These are phyloP conservation scores for Atherinomorus stipes DNA, from an alignment of 2,113 vertebrate species.

Conservation along the genomic window DNA sequence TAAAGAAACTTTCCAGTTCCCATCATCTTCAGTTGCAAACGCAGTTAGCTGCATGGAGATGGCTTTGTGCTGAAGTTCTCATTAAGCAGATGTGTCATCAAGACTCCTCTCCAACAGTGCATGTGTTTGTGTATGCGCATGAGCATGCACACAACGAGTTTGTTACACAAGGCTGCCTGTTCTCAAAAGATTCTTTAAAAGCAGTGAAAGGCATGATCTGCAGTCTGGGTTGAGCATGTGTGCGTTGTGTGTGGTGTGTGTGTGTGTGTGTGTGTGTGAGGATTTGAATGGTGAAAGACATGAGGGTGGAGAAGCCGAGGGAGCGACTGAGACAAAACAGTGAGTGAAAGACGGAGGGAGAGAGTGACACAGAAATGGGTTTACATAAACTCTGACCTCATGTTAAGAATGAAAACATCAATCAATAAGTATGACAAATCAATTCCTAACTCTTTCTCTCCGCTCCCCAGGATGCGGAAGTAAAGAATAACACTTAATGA, in stretches of 20 bases:
- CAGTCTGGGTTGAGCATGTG: conserved; percentile 31
- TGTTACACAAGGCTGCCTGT: conserved; percentile 44
- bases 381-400: conserved; percentile 73
- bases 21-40: no score
- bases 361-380: conserved; percentile 43
- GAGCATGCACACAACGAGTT: conserved; percentile 11
- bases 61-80: no score
- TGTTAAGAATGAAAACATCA: conserved; percentile 77
- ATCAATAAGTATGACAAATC: conserved; percentile 75
- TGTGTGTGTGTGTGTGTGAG: conserved; percentile 1
- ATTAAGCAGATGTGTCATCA: conserved; percentile 11
- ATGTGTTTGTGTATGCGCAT: neutral
- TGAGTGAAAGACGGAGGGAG: neutral
- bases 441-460: conserved; percentile 55
- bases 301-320: conserved; percentile 21
- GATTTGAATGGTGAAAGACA: conserved; percentile 37
- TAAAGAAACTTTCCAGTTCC: no score
- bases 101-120: conserved; percentile 6
- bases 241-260: conserved; percentile 18
- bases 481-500: conserved; percentile 63
- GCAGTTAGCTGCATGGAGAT: no score
- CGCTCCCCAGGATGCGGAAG: conserved; percentile 51
- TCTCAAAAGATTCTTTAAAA: conserved; percentile 69
- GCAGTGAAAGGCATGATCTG: conserved; percentile 65
- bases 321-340: conserved; percentile 18